Percentiles rank a stretch among this genome's conserved stretches.
These are phyloP conservation scores for Cassiopea xamachana DNA, from an alignment of 30 jellyfish, hydroid and myxozoan species.

Conservation along the genomic window DNA sequence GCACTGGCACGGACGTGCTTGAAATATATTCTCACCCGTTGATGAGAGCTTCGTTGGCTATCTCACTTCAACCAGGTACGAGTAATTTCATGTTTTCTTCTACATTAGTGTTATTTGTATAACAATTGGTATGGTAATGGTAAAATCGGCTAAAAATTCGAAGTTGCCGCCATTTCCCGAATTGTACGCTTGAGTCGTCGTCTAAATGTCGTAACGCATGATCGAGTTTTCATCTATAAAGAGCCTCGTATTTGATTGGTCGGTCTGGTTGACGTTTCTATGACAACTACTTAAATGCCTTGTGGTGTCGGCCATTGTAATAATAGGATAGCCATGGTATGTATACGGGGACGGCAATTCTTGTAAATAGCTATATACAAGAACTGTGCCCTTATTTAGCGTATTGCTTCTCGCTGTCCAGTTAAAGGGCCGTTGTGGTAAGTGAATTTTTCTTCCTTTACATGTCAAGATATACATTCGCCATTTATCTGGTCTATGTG, in stretches of 20 bases:
- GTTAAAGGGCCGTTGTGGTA: constrained; percentile 17
- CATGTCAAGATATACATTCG: constrained; percentile 32
- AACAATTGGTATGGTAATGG: constrained; percentile 12
- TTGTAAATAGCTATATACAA: constrained; percentile 23
- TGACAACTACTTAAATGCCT: constrained; percentile 79
- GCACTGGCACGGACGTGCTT: neutral
- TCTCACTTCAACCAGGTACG: neutral
- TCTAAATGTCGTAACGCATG: constrained; percentile 69
- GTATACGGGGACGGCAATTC: constrained; percentile 50
- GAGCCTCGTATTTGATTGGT: constrained; percentile 59
- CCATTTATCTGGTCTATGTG: constrained; percentile 56
- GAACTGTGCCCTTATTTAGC: constrained; percentile 19
- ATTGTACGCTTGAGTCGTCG: constrained; percentile 47
- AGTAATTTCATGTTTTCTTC: neutral
- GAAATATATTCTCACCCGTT: neutral
- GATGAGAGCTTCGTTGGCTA: neutral
- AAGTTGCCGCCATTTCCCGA: constrained; percentile 79
- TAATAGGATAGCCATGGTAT: constrained; percentile 79
- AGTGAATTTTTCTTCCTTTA: neutral
- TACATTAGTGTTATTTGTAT: neutral
- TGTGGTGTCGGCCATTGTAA: constrained; percentile 90
- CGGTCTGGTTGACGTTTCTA: constrained; percentile 79
- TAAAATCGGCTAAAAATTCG: constrained; percentile 13
- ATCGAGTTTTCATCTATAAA: constrained; percentile 33
- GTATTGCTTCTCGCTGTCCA: neutral